A percentile compares a stretch with the other conserved stretches of the same genome.
phyloP scores from a whole-genome alignment of 2,888 invertebrate genomes.

The Pachydiplax longipennis region DNA sequence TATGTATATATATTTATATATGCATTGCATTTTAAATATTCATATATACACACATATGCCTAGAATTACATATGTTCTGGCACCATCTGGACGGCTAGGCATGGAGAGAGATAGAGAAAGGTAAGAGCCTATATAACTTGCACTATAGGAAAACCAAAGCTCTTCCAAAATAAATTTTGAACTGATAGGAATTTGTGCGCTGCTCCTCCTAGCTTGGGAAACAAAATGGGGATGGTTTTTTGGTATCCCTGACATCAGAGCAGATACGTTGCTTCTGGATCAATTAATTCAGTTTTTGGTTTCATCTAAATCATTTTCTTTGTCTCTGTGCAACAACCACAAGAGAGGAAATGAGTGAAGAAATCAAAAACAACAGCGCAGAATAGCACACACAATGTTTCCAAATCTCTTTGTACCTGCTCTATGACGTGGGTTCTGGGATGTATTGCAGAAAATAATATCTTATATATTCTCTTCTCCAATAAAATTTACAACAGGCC shows the following conservation, averaged over 20 bases:
- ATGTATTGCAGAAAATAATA: background rate
- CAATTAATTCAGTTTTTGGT: background rate
- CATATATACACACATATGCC: conserved; percentile 39
- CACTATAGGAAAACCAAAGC: conserved; percentile 15
- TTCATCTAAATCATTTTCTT: background rate
- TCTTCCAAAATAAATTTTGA: conserved; percentile 5
- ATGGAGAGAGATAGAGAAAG: conserved; percentile 10
- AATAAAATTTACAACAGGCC: conserved; percentile 7
- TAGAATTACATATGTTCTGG: conserved; percentile 38
- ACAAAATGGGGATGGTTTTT: conserved; percentile 6
- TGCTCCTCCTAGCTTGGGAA: conserved; percentile 17
- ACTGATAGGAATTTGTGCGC: conserved; percentile 32
- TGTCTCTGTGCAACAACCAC: background rate
- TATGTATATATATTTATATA: conserved; percentile 25
- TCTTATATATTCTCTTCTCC: background rate
- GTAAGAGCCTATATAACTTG: conserved; percentile 25
- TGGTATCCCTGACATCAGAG: background rate
- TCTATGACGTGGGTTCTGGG: background rate
- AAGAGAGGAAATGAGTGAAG: background rate
- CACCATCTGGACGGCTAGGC: conserved; percentile 45
- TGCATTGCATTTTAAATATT: conserved; percentile 36
- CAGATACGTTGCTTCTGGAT: background rate
- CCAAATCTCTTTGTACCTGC: background rate
- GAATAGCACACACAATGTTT: background rate
- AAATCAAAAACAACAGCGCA: background rate